Evolutionary conservation across 2,113 vertebrate species (phyloP).

Genomic region (Pelecanus crispus): DNA sequence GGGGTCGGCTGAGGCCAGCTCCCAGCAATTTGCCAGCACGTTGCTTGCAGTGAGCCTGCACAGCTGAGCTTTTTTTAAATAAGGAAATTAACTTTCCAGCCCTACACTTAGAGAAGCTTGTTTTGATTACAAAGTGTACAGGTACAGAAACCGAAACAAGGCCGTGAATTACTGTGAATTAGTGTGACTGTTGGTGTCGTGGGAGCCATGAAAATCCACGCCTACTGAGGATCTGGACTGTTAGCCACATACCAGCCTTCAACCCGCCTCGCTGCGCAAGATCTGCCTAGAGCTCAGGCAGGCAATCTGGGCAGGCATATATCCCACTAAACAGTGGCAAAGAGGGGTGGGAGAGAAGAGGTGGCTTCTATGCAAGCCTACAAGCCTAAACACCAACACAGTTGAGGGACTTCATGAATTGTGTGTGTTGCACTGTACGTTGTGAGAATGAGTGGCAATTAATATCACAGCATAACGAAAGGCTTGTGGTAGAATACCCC

Average conservation of each 20-base stretch:
- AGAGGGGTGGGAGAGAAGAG: neutral
- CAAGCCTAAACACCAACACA: neutral
- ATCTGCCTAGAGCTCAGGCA: neutral
- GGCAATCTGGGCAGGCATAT: neutral
- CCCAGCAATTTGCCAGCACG: neutral
- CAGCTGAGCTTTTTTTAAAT: neutral
- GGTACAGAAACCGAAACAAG: neutral
- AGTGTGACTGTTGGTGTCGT: neutral
- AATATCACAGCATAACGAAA: neutral
- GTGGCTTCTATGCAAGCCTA: neutral
- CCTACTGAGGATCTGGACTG: neutral
- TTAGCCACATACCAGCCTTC: neutral
- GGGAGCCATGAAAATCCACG: neutral
- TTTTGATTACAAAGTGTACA: neutral
- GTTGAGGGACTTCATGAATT: neutral
- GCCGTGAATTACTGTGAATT: neutral
- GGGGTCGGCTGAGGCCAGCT: neutral
- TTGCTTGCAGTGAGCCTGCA: neutral
- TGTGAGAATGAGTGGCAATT: neutral
- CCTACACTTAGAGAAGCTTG: neutral
- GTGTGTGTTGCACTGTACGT: fast-evolving
- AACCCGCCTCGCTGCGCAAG: fast-evolving
- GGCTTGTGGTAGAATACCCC: neutral
- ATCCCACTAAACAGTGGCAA: neutral
- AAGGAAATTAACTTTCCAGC: neutral